phyloP scores from a whole-genome alignment of 2,797 vertebrate genomes.

The Cryptoprocta ferox region DNA sequence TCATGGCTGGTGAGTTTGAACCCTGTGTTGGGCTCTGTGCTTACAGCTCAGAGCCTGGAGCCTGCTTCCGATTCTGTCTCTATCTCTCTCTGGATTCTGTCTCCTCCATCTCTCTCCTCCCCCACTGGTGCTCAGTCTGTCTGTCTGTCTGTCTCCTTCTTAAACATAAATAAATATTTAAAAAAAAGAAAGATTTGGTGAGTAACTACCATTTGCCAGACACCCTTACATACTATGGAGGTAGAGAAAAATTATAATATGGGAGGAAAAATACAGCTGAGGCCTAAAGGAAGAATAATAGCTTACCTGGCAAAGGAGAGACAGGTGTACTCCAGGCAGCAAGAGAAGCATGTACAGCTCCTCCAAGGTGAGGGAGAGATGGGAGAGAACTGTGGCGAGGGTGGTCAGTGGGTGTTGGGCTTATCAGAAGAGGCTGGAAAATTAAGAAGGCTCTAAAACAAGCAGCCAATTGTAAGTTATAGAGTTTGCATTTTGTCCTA shows the following conservation, averaged over 20 bases:
- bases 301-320: neutral
- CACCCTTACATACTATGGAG: neutral
- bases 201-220: neutral
- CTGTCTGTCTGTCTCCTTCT: too few species aligned
- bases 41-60: too few species aligned
- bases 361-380: neutral
- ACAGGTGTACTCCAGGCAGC: neutral
- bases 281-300: neutral
- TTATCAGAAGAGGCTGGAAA: neutral
- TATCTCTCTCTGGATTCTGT: too few species aligned
- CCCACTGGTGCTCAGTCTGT: too few species aligned
- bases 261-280: constrained; percentile 1
- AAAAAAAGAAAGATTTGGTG: neutral
- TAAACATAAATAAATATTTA: too few species aligned
- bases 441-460: neutral
- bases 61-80: too few species aligned
- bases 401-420: neutral
- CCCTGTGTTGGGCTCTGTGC: too few species aligned
- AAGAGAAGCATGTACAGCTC: neutral
- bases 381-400: neutral
- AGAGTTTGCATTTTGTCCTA: constrained; percentile 26
- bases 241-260: neutral
- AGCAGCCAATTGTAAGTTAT: neutral
- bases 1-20: too few species aligned
- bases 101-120: too few species aligned